Evolutionary conservation across 2,113 vertebrate species (phyloP).

Genomic region (Otus sunia): DNA sequence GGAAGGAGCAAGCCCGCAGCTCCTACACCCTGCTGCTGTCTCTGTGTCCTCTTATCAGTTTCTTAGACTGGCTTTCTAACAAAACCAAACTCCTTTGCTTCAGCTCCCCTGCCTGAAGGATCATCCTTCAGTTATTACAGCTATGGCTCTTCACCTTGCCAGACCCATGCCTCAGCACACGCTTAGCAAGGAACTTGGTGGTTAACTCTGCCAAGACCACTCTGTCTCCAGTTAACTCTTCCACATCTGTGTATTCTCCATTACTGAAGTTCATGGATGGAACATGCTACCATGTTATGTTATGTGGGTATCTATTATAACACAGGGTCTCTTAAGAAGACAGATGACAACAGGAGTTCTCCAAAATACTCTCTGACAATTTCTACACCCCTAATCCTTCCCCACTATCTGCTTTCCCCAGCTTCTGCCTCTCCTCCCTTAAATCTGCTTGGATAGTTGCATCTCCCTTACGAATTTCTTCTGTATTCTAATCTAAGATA

Average conservation of each 20-base stretch:
- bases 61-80: neutral
- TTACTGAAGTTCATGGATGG: neutral
- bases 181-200: neutral
- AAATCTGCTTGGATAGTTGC: neutral
- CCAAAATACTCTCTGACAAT: neutral
- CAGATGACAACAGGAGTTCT: neutral
- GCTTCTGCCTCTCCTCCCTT: neutral
- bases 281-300: neutral
- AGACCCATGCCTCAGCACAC: neutral
- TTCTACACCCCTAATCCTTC: neutral
- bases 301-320: neutral
- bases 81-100: neutral
- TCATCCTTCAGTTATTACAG: neutral
- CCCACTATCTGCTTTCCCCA: neutral
- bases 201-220: neutral
- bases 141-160: neutral
- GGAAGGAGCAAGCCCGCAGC: neutral
- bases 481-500: neutral
- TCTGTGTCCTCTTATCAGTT: neutral
- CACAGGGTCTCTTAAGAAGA: neutral
- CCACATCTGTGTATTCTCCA: neutral
- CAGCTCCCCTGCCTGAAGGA: neutral
- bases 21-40: neutral
- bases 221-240: neutral
- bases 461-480: neutral